Conservation (phyloP, 2,797 vertebrate species). For the Oreochromis grahami region DNA sequence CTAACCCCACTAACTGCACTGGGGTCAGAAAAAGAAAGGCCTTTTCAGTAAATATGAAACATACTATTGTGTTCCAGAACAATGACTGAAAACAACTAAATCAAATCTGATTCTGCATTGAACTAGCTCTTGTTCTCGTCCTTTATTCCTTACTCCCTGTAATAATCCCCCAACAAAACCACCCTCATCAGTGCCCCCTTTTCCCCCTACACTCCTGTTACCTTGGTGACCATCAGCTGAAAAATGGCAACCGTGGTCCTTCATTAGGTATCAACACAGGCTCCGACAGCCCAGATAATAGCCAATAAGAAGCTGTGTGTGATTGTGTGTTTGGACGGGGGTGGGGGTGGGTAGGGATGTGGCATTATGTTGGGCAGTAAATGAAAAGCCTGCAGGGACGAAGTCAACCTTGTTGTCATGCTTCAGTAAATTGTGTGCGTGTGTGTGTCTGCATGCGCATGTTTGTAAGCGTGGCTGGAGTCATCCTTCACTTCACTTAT, state of each 20-base stretch:
- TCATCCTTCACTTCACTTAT: background rate
- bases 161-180: background rate
- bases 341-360: background rate
- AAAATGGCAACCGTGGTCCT: conserved; percentile 91
- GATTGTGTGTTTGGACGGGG: background rate
- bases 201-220: conserved; percentile 61
- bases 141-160: background rate
- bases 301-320: conserved; percentile 81
- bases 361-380: conserved; percentile 59
- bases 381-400: conserved; percentile 83
- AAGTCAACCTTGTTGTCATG: conserved; percentile 77
- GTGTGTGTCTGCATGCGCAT: background rate
- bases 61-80: background rate
- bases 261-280: conserved; percentile 94
- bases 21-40: background rate
- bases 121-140: background rate
- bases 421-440: conserved; percentile 73
- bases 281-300: conserved; percentile 96
- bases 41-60: background rate
- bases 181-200: background rate
- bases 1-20: background rate
- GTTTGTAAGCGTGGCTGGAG: background rate
- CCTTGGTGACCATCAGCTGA: conserved; percentile 90
- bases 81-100: background rate
- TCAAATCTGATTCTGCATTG: background rate